Evolutionary conservation across 2,888 invertebrate genomes (phyloP), one percentile per base, ranked within the genome.

Genomic region (Oscheius sp.): DNA sequence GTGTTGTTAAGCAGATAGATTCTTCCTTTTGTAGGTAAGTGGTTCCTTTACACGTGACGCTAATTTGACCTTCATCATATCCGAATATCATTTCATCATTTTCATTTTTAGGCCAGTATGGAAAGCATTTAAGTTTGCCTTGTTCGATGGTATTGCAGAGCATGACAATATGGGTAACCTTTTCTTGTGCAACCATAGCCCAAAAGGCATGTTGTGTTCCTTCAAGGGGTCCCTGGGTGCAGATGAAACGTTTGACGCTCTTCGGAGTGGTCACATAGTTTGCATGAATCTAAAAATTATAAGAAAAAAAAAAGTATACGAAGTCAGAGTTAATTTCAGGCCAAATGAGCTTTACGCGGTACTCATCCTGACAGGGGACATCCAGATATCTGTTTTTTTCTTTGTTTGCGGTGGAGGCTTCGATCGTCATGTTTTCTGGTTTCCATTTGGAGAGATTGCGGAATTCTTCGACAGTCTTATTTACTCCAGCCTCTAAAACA

Each of bases 81-180:
- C 71, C 71, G 26, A 72, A 72, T 44, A 49, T 51, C 56, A 70
- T 56, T 50, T 56, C 56, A 9, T 68, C 69, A 2, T 47, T 67
- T 4, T 64, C 50, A 14, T 49, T 61, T 12, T 26, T 20, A 9
- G 75, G 75, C 62, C 67, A 73, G 51, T 75, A 75, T 49, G 69
- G 69, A 33, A 54, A 54, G 44, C 75, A 75, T 49, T 75, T 72
- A 49, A 69, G 50, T 33, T 73, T 73, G 14, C 50, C 68, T 28
- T 45, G 47, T 68, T 81, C 81, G 32, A 75, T 67, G 30, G 73
- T 65, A 63, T 77, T 77, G 69, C 82, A 82, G 24, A 82, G 66
- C 75, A 75, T 75, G 12, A 75, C 45, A 28, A 73, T 67, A 38
- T 22, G 30, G n/a, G 72, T 70, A 14, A 49, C 68, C 26, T 68